These are phyloP conservation scores for Trissolcus japonicus DNA, from an alignment of 2,888 invertebrate genomes.

Conservation along the genomic window DNA sequence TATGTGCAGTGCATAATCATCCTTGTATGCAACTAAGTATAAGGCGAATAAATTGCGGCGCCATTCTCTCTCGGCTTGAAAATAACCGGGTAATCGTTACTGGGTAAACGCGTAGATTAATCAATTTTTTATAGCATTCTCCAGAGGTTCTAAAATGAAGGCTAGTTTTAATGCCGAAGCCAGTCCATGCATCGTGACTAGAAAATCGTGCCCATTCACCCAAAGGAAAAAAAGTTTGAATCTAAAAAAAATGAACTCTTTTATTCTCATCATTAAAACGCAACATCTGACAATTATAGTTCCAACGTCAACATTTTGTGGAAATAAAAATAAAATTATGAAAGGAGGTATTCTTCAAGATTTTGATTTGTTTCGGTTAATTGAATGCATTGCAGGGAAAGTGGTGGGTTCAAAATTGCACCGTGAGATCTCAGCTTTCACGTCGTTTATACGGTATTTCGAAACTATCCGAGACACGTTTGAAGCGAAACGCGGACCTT, in stretches of 20 bases:
- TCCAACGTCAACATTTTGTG: too few relatives aligned
- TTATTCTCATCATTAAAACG: too few relatives aligned
- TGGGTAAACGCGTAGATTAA: conserved; percentile 60
- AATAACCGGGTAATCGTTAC: conserved; percentile 62
- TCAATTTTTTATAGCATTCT: conserved; percentile 46
- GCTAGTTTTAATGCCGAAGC: conserved; percentile 30
- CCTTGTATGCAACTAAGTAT: conserved; percentile 58
- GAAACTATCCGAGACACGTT: conserved; percentile 59
- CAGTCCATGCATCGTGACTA: conserved; percentile 32
- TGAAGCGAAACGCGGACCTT: conserved; percentile 52
- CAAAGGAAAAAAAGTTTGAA: too few relatives aligned
- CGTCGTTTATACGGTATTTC: conserved; percentile 52
- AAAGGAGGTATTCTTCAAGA: too few relatives aligned
- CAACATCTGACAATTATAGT: too few relatives aligned
- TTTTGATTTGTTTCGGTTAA: too few relatives aligned
- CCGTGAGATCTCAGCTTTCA: conserved; percentile 30
- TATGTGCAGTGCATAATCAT: conserved; percentile 62
- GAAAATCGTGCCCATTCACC: conserved; percentile 21
- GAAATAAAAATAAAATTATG: too few relatives aligned
- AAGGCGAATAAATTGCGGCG: conserved; percentile 62
- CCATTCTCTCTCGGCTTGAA: conserved; percentile 36
- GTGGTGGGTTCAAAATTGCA: conserved; percentile 25
- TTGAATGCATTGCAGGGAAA: conserved; percentile 7
- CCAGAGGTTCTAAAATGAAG: conserved; percentile 43
- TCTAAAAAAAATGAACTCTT: too few relatives aligned